Evolutionary conservation across 2,113 vertebrate species (phyloP), one percentile per base, ranked within the genome.

Genomic region (Myiagra hebetior): DNA sequence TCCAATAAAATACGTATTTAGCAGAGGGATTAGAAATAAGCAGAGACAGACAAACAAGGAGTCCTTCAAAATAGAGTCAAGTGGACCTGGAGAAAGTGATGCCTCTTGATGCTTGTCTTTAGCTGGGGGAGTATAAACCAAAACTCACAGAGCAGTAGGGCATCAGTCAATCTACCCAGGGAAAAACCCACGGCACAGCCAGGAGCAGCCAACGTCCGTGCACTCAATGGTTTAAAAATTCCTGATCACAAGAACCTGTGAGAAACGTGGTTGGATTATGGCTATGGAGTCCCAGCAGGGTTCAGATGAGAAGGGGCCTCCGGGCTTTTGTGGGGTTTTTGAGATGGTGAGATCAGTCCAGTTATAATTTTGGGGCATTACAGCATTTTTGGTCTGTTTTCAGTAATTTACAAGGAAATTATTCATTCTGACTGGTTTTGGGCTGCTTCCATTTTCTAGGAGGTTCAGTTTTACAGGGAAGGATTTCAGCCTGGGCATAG

Each of bases 121-220:
- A 72, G 35, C 37, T 60, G 37, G 50, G 85, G 70, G 31, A 56
- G 24, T 3, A 6, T 3, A 26, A 90, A 47, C 41, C 3, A 4
- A 64, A 73, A 11, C 31, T 62, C 42, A 4, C 1, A 9, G 20
- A 4, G 9, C n/a, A 49, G 3, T 4, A 8, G 1, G 1, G 21
- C 35, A 37, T 53, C 47, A 26, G 19, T 6, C 35, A 28, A 9
- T 2, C 5, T 0, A 16, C 4, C 10, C 15, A 22, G 42, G 47
- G 55, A 49, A 64, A 64, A 59, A 15, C 0, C 41, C n/a, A 6
- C 1, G 18, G 52, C 44, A 33, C 59, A 23, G 28, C n/a, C 62
- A 22, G 42, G 78, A 37, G 35, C 42, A 68, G n/a, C 27, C 28
- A 26, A 2, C 49, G 53, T 5, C 44, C n/a, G 1, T 10, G 44